Base-by-base conservation (phyloP, 2,888 invertebrate species). In the Eupithecia pulchellata region DNA sequence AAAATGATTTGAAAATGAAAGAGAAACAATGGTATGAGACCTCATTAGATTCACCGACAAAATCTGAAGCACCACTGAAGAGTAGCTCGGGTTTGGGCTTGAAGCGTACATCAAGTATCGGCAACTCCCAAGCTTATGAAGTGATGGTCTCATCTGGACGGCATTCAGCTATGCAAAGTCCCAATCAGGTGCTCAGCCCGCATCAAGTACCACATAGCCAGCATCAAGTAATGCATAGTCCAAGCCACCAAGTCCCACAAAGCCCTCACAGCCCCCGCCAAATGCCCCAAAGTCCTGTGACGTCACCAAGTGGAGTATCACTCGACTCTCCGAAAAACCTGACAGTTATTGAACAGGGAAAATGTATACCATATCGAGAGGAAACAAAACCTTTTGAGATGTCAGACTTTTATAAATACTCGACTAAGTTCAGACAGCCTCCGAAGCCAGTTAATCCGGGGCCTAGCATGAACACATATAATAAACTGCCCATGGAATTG, bases 401-500 rank as follows among this genome's bases (percentile, higher is more conserved):
- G 98, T 97, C 98, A 0, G 99, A 99, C 90, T 99, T 98, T 89
- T 99, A 99, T 89, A 99, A 99, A 91, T 99, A 99, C 89, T 99
- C 99, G 66, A 98, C 98, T 6, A 98, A 98, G 87, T 98, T 97
- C 88, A 96, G 98, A 74, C 96, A 98, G 82, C 86, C 86, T 68
- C 90, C 87, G 63, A 93, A 91, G 74, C 80, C 81, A 47, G 82
- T 84, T 6, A 89, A 84, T 72, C 85, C 88, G 39, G 84, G 87
- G 27, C 84, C 89, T 17, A 90, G 84, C 79, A 78, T 84, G 25
- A 67, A 75, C 69, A 52, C 76, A 25, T 93, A 88, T 75, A 92
- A 91, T 78, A 92, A 93, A 77, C 78, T 91, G 83, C 93, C 93
- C 5, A 89, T 90, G 89, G 93, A 92, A 73, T 81, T 93, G 85